Conservation (phyloP, 2,113 vertebrate species). For the Ornithorhynchus anatinus region DNA sequence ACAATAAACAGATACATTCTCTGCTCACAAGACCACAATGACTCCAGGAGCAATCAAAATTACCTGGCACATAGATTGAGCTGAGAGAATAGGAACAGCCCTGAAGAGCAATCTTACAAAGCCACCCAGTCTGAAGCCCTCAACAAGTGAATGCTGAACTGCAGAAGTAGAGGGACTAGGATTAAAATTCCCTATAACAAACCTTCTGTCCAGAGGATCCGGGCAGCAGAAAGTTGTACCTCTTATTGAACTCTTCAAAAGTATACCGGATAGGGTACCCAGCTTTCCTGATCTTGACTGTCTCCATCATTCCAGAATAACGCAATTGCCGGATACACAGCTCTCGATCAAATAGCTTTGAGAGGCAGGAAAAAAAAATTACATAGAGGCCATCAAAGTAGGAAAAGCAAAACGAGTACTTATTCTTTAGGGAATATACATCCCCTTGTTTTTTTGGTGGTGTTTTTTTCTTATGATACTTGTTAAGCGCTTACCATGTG, state of each 20-base stretch:
- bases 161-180: neutral
- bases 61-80: too few species aligned
- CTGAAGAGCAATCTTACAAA: too few species aligned
- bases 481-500: neutral
- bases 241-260: slow-evolving; percentile 84
- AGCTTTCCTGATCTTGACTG: slow-evolving; percentile 87
- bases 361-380: neutral
- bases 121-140: too few species aligned
- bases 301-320: slow-evolving; percentile 97
- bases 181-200: neutral
- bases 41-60: too few species aligned
- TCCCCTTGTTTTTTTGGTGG: too few species aligned
- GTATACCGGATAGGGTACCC: slow-evolving; percentile 91
- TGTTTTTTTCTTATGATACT: neutral
- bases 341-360: slow-evolving; percentile 88
- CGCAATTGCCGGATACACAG: slow-evolving; percentile 91
- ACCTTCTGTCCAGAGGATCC: slow-evolving; percentile 49
- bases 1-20: too few species aligned
- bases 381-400: neutral
- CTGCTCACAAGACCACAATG: too few species aligned
- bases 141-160: neutral
- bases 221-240: slow-evolving; percentile 81
- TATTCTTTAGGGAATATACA: too few species aligned
- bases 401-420: too few species aligned
- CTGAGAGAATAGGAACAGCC: too few species aligned